These are phyloP conservation scores for Actinernus sp. DNA, from an alignment of 92 coral and sea anemone species.

Conservation along the genomic window DNA sequence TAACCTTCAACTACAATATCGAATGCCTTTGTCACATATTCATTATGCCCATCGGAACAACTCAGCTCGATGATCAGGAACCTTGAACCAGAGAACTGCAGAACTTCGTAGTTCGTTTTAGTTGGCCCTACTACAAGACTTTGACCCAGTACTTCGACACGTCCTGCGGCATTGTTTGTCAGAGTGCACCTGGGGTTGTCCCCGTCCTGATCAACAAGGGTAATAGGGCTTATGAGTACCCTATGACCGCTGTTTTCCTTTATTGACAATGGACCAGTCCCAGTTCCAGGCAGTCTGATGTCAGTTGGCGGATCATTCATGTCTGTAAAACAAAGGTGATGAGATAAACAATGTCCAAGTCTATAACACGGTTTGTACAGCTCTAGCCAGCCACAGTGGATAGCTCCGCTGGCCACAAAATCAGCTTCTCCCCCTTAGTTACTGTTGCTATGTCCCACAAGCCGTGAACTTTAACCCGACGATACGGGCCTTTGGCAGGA, in stretches of 20 bases:
- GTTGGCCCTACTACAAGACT: slow-evolving; percentile 84
- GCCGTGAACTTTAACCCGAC: too few species aligned
- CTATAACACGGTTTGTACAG: too few species aligned
- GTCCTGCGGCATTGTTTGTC: slow-evolving; percentile 65
- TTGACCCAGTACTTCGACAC: slow-evolving; percentile 45
- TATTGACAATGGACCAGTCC: slow-evolving; percentile 6
- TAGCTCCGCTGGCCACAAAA: too few species aligned
- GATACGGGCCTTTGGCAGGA: too few species aligned
- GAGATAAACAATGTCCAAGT: too few species aligned
- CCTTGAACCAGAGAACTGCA: slow-evolving; percentile 25
- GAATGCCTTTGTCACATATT: slow-evolving; percentile 54
- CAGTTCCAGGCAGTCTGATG: slow-evolving; percentile 56
- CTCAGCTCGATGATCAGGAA: slow-evolving; percentile 52
- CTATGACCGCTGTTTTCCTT: slow-evolving; percentile 72
- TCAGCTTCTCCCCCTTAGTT: too few species aligned
- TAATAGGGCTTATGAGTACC: slow-evolving; percentile 71
- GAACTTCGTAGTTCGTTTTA: slow-evolving; percentile 76
- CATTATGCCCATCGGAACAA: slow-evolving; percentile 82
- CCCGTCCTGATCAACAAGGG: slow-evolving; percentile 78
- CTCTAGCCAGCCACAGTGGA: too few species aligned
- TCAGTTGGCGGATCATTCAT: slow-evolving; percentile 91
- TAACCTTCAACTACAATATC: slow-evolving; percentile 67
- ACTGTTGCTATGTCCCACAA: too few species aligned
- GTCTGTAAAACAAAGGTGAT: slow-evolving; percentile 35
- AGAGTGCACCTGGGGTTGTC: slow-evolving; percentile 67